Evolutionary conservation across 2,888 invertebrate species (phyloP).

Genomic region (Tipula vernalis): DNA sequence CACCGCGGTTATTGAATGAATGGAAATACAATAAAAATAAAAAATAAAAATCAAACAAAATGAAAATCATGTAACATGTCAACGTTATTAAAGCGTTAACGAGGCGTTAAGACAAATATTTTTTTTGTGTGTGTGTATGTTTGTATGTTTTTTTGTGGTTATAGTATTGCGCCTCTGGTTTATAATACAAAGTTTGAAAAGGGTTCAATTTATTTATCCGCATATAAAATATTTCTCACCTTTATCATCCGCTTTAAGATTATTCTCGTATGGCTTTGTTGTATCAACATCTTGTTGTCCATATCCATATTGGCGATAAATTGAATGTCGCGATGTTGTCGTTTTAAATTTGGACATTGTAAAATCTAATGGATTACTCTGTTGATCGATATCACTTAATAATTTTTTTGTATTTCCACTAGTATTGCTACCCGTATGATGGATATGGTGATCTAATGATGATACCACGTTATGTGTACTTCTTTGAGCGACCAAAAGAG

Average conservation of each 20-base stretch:
- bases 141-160: neutral
- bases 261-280: constrained; percentile 13
- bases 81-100: neutral
- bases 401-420: neutral
- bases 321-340: constrained; percentile 15
- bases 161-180: neutral
- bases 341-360: constrained; percentile 21
- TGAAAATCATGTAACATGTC: constrained; percentile 4
- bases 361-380: constrained; percentile 19
- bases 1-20: neutral
- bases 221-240: constrained; percentile 11
- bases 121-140: neutral
- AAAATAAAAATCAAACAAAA: neutral
- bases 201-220: neutral
- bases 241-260: constrained; percentile 13
- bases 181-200: neutral
- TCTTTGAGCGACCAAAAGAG: constrained; percentile 20
- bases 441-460: constrained; percentile 12
- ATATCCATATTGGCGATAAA: constrained; percentile 15
- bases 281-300: constrained; percentile 12
- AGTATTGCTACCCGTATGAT: neutral
- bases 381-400: constrained; percentile 14
- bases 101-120: neutral
- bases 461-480: constrained; percentile 18
- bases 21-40: neutral